Evolutionary conservation across 2,888 invertebrate genomes (phyloP), one percentile per base, ranked within the genome.

Genomic region (Tetragnatha montana): DNA sequence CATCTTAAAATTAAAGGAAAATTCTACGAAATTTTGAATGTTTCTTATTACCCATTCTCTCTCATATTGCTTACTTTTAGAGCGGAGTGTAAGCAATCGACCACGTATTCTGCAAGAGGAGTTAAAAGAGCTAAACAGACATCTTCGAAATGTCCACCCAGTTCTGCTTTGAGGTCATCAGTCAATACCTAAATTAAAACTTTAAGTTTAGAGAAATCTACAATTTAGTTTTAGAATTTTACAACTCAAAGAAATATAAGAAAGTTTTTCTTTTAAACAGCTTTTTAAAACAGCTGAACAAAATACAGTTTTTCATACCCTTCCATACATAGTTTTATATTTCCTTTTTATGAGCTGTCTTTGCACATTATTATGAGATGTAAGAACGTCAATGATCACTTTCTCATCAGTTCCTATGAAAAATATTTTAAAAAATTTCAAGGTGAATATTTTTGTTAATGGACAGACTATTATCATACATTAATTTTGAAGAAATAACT

Each of bases 101-200:
- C 97, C 93, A 98, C 97, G 94, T 95, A 97, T 93, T 97, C 96
- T 0, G 96, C 96, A 91, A 96, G 94, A 0, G 97, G 97, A 47
- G 96, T 97, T 95, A 98, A 96, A 90, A 98, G 94, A 0, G 97
- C 97, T 8, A 98, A 94, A 0, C 98, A 93, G 0, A 97, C 95
- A 91, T 97, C 96, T 93, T 98, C 97, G 93, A 98, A 98, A 92
- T 96, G 96, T 2, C 98, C 98, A 92, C 96, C 96, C 21, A 97
- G 95, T 94, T 98, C 98, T 92, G 97, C 96, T 94, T 97, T 97
- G 92, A 98, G 94, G 92, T 98, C 97, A 69, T 96, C 96, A 71
- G 97, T 95, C 35, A 98, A 94, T 93, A 97, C 84, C 91, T 91
- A 50, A n/a, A 81, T 22, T 60, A 35, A 35, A 75, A 75, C n/a